phyloP scores from a whole-genome alignment of 2,113 vertebrate species.

The Ursus arctos region DNA sequence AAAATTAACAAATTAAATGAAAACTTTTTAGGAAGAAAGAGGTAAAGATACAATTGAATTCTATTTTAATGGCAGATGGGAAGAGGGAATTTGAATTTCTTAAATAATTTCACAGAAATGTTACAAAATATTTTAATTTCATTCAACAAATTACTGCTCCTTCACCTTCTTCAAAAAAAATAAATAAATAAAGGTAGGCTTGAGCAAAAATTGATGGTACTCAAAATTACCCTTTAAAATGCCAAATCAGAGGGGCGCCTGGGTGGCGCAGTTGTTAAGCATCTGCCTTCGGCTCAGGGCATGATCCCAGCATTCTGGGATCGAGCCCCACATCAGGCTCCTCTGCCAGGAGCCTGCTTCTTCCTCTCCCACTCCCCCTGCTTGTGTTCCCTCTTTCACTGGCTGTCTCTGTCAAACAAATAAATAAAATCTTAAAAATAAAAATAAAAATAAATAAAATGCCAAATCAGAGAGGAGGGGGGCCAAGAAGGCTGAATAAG shows the following conservation, averaged over 20 bases:
- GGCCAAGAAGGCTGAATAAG: not conserved
- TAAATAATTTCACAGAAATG: not conserved
- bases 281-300: too few species aligned
- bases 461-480: not conserved
- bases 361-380: too few species aligned
- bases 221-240: slow-evolving; percentile 34
- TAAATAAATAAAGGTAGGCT: too few species aligned
- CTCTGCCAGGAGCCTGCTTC: too few species aligned
- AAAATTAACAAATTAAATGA: not conserved
- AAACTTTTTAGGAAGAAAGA: not conserved
- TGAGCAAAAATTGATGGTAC: not conserved
- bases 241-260: not conserved
- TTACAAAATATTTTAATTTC: not conserved
- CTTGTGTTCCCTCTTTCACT: too few species aligned
- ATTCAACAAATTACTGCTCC: not conserved
- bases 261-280: too few species aligned
- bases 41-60: not conserved
- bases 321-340: too few species aligned
- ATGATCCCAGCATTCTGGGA: too few species aligned
- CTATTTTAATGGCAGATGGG: not conserved
- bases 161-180: not conserved
- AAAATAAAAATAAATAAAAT: not conserved
- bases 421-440: too few species aligned
- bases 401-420: too few species aligned
- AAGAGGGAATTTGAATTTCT: not conserved